Percentiles rank a stretch among this genome's conserved stretches.
phyloP scores from a whole-genome alignment of 2,888 invertebrate genomes.

The Spodoptera littoralis region DNA sequence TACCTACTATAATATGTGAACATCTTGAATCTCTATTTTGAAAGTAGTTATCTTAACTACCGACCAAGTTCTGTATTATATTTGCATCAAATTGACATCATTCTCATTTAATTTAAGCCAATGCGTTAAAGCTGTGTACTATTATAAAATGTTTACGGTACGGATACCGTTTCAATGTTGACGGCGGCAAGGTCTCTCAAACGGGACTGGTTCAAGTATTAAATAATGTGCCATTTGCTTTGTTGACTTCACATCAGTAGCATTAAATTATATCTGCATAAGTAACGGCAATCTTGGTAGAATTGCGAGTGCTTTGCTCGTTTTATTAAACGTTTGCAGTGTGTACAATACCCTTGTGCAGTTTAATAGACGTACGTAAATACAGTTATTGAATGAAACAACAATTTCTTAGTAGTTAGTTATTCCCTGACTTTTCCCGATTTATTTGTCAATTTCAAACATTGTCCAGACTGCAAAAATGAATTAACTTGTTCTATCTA shows the following conservation, averaged over 20 bases:
- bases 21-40: constrained; percentile 29
- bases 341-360: no score
- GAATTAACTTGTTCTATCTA: no score
- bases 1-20: background rate
- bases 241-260: background rate
- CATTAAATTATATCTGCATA: no score
- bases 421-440: no score
- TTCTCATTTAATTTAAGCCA: constrained; percentile 40
- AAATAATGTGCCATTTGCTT: constrained; percentile 9
- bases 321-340: no score
- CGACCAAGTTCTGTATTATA: constrained; percentile 24
- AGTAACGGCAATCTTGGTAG: no score
- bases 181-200: constrained; percentile 53
- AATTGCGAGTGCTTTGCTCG: no score
- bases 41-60: constrained; percentile 9
- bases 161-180: constrained; percentile 74
- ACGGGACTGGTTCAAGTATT: constrained; percentile 51
- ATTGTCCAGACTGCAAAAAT: no score
- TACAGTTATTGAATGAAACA: no score
- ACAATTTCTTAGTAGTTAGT: no score
- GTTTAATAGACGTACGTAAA: no score
- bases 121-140: constrained; percentile 39
- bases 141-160: constrained; percentile 67
- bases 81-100: constrained; percentile 44
- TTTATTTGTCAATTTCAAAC: no score